These are phyloP conservation scores for Spongilla lacustris DNA, from an alignment of 37 sponge, comb jelly and placozoan species.

Conservation along the genomic window DNA sequence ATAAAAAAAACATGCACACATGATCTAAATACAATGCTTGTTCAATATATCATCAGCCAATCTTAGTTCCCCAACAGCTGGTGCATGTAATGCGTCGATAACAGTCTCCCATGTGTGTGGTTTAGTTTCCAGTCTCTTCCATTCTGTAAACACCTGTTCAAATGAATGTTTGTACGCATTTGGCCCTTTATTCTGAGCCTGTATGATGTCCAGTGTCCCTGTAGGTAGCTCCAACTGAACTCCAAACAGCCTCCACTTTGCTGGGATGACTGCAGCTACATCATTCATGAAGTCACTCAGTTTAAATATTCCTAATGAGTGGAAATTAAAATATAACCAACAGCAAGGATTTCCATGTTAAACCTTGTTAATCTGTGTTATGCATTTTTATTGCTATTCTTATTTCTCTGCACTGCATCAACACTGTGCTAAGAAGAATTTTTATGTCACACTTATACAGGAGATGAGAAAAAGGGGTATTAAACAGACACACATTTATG, in stretches of 20 bases:
- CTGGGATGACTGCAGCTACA: slow-evolving; percentile 25
- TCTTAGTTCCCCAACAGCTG: neutral
- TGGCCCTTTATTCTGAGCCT: neutral
- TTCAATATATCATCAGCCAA: neutral
- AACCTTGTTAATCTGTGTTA: no score
- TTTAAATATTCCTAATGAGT: slow-evolving; percentile 20
- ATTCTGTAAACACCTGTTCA: neutral
- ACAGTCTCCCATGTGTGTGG: neutral
- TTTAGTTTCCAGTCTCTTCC: neutral
- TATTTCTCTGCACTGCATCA: no score
- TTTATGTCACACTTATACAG: no score
- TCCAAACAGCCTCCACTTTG: neutral
- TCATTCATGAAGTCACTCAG: neutral
- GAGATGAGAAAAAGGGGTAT: no score
- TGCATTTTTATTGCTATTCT: no score
- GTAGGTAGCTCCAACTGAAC: neutral
- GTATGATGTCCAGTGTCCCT: neutral
- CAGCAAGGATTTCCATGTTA: no score
- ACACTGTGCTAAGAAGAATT: no score
- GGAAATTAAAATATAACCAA: neutral
- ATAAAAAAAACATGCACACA: neutral
- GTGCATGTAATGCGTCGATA: neutral
- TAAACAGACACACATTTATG: no score
- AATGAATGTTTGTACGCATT: neutral
- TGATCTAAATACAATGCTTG: neutral